Conservation (phyloP, 1,140 invertebrate genomes). For the Drosophila novamexicana region DNA sequence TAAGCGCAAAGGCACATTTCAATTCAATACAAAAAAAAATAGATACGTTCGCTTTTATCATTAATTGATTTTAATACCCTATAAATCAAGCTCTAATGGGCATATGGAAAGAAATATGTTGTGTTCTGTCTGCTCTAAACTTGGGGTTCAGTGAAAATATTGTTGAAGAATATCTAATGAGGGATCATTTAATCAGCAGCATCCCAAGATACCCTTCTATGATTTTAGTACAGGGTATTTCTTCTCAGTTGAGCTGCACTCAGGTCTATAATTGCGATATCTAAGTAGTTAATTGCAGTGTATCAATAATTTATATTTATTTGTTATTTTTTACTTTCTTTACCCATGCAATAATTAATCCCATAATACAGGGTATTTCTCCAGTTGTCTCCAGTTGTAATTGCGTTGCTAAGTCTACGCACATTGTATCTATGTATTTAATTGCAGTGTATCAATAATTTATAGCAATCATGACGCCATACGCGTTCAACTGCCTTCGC, state of each 20-base stretch:
- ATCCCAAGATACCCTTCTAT: too few species aligned
- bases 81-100: neutral
- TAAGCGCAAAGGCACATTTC: conserved; percentile 49
- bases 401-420: conserved; percentile 1
- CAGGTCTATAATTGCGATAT: neutral
- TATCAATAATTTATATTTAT: conserved; percentile 69
- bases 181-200: too few species aligned
- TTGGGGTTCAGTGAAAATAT: too few species aligned
- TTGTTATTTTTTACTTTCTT: too few species aligned
- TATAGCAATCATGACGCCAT: conserved; percentile 70
- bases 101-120: neutral
- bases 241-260: neutral
- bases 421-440: conserved; percentile 10
- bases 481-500: conserved; percentile 46
- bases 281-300: conserved; percentile 32
- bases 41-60: conserved; percentile 46
- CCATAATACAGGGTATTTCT: conserved; percentile 11
- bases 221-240: neutral
- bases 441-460: conserved; percentile 69
- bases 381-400: neutral
- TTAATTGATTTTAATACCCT: conserved; percentile 71
- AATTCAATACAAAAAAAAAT: conserved; percentile 50
- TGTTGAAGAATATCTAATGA: too few species aligned
- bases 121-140: too few species aligned
- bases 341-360: too few species aligned